phyloP scores from a whole-genome alignment of 2,797 vertebrate species.

The Muscicapa striata region DNA sequence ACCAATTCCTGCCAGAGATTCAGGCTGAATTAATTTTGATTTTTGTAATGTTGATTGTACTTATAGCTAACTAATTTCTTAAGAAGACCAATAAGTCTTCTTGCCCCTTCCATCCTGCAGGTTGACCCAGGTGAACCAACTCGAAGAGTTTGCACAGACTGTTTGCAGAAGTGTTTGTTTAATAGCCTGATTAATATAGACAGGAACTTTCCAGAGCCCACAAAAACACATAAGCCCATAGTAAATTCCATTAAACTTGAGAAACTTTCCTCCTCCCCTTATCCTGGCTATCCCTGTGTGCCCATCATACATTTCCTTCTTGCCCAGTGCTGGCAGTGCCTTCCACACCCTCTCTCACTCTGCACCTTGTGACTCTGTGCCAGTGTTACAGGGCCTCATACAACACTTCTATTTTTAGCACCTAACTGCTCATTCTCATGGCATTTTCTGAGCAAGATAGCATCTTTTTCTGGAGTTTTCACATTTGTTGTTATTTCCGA shows the following conservation, averaged over 20 bases:
- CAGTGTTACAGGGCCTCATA: background rate
- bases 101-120: background rate
- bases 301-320: background rate
- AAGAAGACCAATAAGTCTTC: background rate
- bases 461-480: slow-evolving; percentile 24
- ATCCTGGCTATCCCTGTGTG: background rate
- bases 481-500: background rate
- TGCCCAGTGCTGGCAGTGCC: background rate
- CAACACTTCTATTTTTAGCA: slow-evolving; percentile 41
- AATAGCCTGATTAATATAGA: slow-evolving; percentile 3
- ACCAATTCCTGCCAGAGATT: background rate
- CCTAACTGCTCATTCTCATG: background rate
- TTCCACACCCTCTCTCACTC: background rate
- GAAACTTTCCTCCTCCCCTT: background rate
- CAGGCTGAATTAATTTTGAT: background rate
- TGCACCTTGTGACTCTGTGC: background rate
- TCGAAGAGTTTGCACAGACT: background rate
- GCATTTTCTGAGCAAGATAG: slow-evolving; percentile 1
- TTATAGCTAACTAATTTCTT: background rate
- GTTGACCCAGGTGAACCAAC: background rate
- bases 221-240: background rate
- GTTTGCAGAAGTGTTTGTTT: slow-evolving; percentile 26
- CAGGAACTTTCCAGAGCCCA: slow-evolving; percentile 5
- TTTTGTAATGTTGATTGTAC: background rate
- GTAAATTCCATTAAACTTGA: background rate